Percentiles rank a stretch among this genome's conserved stretches.
Conservation (phyloP, 2,113 vertebrate genomes). For the Fregetta grallaria region DNA sequence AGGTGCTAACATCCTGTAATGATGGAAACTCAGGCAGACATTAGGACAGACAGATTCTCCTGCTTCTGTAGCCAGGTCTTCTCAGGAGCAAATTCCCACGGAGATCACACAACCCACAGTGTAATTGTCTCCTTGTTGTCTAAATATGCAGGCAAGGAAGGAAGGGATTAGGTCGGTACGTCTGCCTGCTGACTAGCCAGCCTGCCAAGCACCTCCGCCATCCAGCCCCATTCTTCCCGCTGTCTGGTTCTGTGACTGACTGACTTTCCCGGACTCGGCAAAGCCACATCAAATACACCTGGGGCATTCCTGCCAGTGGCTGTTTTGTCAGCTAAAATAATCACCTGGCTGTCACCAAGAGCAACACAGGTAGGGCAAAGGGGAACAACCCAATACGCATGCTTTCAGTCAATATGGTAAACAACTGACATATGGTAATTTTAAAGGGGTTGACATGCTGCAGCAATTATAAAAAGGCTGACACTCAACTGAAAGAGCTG, state of each 20-base stretch:
- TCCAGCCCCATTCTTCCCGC: not conserved
- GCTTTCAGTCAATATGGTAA: not conserved
- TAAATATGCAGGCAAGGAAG: not conserved
- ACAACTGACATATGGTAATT: conserved; percentile 6
- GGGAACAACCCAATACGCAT: not conserved
- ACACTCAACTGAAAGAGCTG: conserved; percentile 23
- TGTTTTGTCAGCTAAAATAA: not conserved
- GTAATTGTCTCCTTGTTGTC: not conserved
- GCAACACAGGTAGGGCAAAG: not conserved
- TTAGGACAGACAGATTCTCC: not conserved
- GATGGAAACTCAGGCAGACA: not conserved
- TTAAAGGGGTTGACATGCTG: not conserved
- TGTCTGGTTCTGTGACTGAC: not conserved
- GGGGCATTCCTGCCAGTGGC: not conserved
- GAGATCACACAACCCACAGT: not conserved
- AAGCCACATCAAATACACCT: not conserved
- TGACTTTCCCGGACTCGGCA: not conserved
- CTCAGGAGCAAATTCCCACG: not conserved
- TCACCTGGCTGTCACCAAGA: not conserved
- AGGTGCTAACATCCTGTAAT: not conserved
- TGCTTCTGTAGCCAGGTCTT: not conserved
- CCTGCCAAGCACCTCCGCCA: not conserved
- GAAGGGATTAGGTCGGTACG: not conserved
- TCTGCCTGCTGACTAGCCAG: not conserved
- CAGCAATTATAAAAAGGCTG: conserved; percentile 28